Percentiles rank a stretch among this genome's conserved stretches.
Evolutionary conservation across 2,113 vertebrate genomes (phyloP).

Genomic region (Rafetus swinhoei): DNA sequence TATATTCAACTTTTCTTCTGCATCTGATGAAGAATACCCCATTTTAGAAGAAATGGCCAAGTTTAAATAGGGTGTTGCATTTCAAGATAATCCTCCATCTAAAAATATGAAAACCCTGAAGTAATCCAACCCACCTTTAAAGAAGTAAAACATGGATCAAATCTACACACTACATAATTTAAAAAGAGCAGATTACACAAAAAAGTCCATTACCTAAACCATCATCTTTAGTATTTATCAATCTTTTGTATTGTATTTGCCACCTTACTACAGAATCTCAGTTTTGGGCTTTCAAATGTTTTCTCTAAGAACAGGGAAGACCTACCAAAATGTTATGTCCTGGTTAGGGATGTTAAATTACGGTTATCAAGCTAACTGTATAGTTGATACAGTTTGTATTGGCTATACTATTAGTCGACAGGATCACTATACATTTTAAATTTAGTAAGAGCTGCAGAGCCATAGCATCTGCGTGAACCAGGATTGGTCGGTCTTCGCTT

Average conservation of each 20-base stretch:
- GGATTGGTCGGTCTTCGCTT: too few species aligned
- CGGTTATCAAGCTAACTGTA: too few species aligned
- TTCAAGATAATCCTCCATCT: neutral
- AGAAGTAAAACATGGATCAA: neutral
- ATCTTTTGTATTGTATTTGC: neutral
- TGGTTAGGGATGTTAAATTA: too few species aligned
- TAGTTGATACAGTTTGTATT: too few species aligned
- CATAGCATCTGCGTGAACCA: too few species aligned
- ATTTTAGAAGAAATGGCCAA: neutral
- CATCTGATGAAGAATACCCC: neutral
- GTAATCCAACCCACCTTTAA: neutral
- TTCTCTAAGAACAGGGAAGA: neutral
- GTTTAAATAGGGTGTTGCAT: neutral
- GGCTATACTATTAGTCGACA: too few species aligned
- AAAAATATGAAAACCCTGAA: neutral
- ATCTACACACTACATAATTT: neutral
- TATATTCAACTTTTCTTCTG: neutral
- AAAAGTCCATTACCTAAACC: neutral
- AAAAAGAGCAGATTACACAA: neutral
- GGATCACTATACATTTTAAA: too few species aligned
- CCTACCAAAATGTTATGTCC: neutral
- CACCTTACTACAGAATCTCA: neutral
- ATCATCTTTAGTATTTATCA: neutral
- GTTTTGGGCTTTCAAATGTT: neutral
- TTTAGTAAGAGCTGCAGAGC: too few species aligned